Conservation (phyloP, 2,888 invertebrate genomes). For the Acrobeloides nanus region DNA sequence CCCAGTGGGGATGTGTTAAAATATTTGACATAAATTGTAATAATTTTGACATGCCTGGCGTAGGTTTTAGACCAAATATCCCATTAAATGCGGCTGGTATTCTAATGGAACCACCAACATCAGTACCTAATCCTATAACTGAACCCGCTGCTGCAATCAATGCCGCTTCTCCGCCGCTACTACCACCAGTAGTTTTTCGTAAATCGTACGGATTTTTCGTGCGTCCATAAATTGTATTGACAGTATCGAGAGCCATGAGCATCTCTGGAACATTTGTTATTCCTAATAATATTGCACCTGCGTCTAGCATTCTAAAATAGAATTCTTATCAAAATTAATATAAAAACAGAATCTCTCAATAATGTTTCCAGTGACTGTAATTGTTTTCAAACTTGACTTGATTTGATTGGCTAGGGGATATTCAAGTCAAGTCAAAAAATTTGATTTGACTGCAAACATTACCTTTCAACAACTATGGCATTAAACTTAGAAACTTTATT, state of each 20-base stretch:
- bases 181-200: slow-evolving; percentile 55
- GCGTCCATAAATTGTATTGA: slow-evolving; percentile 62
- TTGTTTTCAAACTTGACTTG: slow-evolving; percentile 5
- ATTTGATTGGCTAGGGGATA: too few relatives aligned
- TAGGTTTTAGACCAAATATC: slow-evolving; percentile 55
- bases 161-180: slow-evolving; percentile 57
- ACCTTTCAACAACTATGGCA: too few relatives aligned
- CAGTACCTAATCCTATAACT: slow-evolving; percentile 56
- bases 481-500: too few relatives aligned
- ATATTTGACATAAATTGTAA: too few relatives aligned
- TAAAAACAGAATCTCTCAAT: slow-evolving; percentile 10
- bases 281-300: slow-evolving; percentile 61
- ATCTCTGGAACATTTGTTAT: slow-evolving; percentile 6
- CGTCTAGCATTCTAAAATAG: slow-evolving; percentile 21
- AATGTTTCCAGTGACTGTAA: too few relatives aligned
- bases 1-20: too few relatives aligned
- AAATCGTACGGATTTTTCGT: slow-evolving; percentile 21
- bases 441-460: too few relatives aligned
- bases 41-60: too few relatives aligned
- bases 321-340: slow-evolving; percentile 1
- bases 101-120: slow-evolving; percentile 58
- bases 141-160: slow-evolving; percentile 57
- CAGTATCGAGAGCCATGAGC: slow-evolving; percentile 65
- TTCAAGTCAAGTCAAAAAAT: too few relatives aligned
- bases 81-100: slow-evolving; percentile 58